Percentiles rank a stretch among this genome's conserved stretches.
These are phyloP conservation scores for Aurelia aurita DNA, from an alignment of 30 jellyfish, hydroid and myxozoan genomes.

Conservation along the genomic window DNA sequence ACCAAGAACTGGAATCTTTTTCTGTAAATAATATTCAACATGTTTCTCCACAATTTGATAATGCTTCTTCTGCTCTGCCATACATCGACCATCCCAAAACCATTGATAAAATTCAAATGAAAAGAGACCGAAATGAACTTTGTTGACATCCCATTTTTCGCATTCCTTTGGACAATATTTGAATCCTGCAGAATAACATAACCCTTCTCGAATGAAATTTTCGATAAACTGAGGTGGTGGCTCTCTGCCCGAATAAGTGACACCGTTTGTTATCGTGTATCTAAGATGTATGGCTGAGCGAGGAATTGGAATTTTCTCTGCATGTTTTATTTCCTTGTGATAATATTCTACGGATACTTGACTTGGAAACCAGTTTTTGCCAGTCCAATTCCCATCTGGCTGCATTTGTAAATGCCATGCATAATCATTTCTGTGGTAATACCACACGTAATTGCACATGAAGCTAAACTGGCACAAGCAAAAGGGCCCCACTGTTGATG, in stretches of 20 bases:
- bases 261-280: conserved; percentile 27
- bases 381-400: conserved; percentile 45
- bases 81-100: conserved; percentile 68
- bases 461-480: conserved; percentile 62
- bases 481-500: conserved; percentile 34
- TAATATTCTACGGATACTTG: conserved; percentile 29
- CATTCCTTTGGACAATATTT: conserved; percentile 62
- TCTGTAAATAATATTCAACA: conserved; percentile 5
- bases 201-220: conserved; percentile 60
- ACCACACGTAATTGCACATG: conserved; percentile 75
- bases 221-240: conserved; percentile 62
- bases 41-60: conserved; percentile 1
- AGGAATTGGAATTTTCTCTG: conserved; percentile 33
- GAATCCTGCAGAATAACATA: too few species aligned
- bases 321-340: conserved; percentile 25
- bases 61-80: conserved; percentile 38
- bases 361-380: conserved; percentile 40
- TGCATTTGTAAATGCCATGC: conserved; percentile 66
- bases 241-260: conserved; percentile 19
- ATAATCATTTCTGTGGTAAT: conserved; percentile 66
- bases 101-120: conserved; percentile 59
- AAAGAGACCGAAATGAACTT: conserved; percentile 46
- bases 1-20: too few species aligned
- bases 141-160: conserved; percentile 21
- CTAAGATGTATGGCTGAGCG: conserved; percentile 59